Conservation (phyloP, 2,113 vertebrate species). For the Cnemophilus loriae region DNA sequence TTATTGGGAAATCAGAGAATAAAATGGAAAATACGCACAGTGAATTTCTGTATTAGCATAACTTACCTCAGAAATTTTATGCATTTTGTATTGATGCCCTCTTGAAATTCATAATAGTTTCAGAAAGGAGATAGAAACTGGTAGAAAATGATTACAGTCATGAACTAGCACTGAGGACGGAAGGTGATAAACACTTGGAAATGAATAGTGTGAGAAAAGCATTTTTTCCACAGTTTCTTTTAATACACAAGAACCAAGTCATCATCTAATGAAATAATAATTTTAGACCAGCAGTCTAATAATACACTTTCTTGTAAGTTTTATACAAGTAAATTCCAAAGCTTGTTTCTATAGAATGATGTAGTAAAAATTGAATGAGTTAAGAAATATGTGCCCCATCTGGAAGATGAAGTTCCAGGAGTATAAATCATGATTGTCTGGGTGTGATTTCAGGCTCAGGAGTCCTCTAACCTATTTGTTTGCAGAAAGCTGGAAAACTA, state of each 20-base stretch:
- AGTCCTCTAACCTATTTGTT: background rate
- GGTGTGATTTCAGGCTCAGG: background rate
- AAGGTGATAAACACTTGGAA: background rate
- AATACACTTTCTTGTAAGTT: background rate
- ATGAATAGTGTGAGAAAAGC: background rate
- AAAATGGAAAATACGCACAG: background rate
- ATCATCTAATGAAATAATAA: background rate
- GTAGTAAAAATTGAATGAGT: background rate
- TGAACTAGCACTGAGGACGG: background rate
- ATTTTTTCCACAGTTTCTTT: background rate
- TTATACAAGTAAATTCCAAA: background rate
- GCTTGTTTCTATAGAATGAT: background rate
- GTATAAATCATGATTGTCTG: background rate
- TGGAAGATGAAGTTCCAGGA: background rate
- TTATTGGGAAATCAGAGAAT: background rate
- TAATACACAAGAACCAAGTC: background rate
- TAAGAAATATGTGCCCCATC: background rate
- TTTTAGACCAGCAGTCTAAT: background rate
- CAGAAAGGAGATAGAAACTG: background rate
- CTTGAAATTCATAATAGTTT: background rate
- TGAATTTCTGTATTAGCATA: background rate
- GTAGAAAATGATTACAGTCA: background rate
- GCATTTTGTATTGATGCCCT: background rate
- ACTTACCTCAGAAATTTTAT: background rate
- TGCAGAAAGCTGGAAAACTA: background rate